Evolutionary conservation across 2,113 vertebrate species (phyloP).

Genomic region (Pyrgilauda ruficollis): DNA sequence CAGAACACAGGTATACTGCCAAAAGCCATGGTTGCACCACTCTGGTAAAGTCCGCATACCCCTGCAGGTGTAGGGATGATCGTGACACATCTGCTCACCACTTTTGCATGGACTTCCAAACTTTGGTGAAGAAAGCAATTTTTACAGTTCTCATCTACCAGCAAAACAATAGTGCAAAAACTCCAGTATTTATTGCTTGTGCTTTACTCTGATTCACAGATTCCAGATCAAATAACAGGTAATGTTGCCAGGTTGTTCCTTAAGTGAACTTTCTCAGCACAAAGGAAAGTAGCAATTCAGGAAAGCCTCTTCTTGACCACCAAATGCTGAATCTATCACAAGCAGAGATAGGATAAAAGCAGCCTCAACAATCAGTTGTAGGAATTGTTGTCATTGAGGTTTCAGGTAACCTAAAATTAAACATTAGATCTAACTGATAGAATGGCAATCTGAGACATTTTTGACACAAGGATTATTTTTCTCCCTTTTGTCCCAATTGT

Average conservation of each 20-base stretch:
- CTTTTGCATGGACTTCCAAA: background rate
- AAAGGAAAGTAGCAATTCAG: background rate
- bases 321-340: background rate
- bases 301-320: background rate
- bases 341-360: background rate
- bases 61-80: background rate
- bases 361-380: background rate
- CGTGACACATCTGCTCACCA: background rate
- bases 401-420: background rate
- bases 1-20: background rate
- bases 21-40: background rate
- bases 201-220: background rate
- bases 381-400: background rate
- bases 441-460: background rate
- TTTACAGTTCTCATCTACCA: background rate
- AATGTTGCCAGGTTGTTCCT: background rate
- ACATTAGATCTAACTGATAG: background rate
- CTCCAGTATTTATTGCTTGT: background rate
- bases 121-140: rapidly evolving
- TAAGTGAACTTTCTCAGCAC: background rate
- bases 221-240: background rate
- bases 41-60: background rate
- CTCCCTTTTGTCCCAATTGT: background rate
- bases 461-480: background rate
- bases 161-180: background rate